Conservation (phyloP, 1,140 invertebrate genomes). For the Diuraphis noxia region DNA sequence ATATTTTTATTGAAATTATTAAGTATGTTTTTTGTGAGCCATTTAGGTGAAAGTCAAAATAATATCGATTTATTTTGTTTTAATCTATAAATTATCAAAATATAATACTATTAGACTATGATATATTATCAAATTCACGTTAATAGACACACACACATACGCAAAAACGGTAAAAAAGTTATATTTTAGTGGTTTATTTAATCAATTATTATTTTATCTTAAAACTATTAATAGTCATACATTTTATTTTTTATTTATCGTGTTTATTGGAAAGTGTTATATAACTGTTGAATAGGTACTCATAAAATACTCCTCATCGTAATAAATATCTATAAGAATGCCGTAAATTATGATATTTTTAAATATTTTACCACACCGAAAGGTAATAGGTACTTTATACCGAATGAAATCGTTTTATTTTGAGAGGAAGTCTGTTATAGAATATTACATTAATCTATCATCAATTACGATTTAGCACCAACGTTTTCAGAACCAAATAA, state of each 20-base stretch:
- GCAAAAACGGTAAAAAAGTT: not conserved
- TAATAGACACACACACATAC: not conserved
- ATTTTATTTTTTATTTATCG: not conserved
- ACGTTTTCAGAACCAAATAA: not conserved
- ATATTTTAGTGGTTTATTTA: not conserved
- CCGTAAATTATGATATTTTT: not conserved
- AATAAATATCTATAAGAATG: not conserved
- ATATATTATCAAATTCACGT: not conserved
- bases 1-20: too few species aligned
- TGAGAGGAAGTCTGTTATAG: not conserved
- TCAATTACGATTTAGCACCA: not conserved
- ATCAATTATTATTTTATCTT: not conserved
- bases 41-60: not conserved
- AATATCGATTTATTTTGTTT: not conserved
- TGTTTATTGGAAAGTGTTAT: not conserved
- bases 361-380: not conserved
- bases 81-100: not conserved
- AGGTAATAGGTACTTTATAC: too few species aligned
- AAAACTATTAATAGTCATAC: not conserved
- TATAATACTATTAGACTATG: not conserved
- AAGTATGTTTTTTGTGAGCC: too few species aligned
- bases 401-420: not conserved
- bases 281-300: not conserved
- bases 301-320: not conserved
- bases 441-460: not conserved